Evolutionary conservation across 2,113 vertebrate species (phyloP), one percentile per base, ranked within the genome.

Genomic region (Harpagus bidentatus): DNA sequence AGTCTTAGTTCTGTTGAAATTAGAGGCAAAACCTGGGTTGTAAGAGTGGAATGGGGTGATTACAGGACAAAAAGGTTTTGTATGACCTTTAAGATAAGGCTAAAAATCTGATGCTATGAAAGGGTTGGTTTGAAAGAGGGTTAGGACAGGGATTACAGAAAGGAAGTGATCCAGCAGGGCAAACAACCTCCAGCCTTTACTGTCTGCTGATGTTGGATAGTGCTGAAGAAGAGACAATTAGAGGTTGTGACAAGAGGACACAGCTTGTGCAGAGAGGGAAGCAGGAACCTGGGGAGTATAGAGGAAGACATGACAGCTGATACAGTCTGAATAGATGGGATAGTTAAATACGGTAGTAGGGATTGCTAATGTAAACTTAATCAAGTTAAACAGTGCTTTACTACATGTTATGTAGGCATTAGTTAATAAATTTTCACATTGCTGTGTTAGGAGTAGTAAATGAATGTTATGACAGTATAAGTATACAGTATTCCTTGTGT

Each of bases 161-260:
- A 92, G 62, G 84, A 87, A 91, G 62, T 58, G 70, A 95, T 94
- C 70, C 89, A 91, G 62, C 86, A 95, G 89, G 73, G 70, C 71
- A 96, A 95, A 66, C 84, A 82, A 87, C 86, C 84, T 93, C 74
- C 70, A 77, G 81, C 66, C 78, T 93, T 91, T 90, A n/a, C 89
- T 95, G 94, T 95, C 80, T 67, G 48, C 50, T 96, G 78, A 36
- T 86, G 71, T 73, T 85, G 89, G 91, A 42, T 38, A 48, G 45
- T 50, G 84, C 81, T 65, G 45, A 62, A 88, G 86, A 93, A 66
- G 81, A 94, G 81, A 91, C 78, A 91, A 56, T 94, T 86, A 94
- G 31, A 91, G 48, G 38, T 74, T 95, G 78, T 96, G 91, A 94
- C 86, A 91, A 81, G 83, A 77, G 38, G 53, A 82, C 65, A 48